A percentile compares a stretch with the other conserved stretches of the same genome.
Conservation (phyloP, 2,888 invertebrate genomes). For the Kuschelorhynchus macadamiae region DNA sequence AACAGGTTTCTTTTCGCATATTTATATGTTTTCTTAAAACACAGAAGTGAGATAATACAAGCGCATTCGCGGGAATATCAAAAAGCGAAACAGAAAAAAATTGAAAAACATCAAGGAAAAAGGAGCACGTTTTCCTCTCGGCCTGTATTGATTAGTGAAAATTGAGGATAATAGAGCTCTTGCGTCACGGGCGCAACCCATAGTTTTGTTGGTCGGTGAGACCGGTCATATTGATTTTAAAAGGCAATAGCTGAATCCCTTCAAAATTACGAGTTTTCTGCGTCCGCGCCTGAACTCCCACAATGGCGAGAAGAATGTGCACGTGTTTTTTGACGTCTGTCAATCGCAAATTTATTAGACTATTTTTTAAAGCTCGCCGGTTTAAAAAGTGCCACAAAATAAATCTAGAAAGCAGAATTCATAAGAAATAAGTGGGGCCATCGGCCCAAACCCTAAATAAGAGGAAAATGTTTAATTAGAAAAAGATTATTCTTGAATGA, state of each 20-base stretch:
- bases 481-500: constrained; percentile 54
- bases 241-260: constrained; percentile 49
- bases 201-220: constrained; percentile 30
- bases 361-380: constrained; percentile 21
- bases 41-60: too few species aligned
- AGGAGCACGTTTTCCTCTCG: constrained; percentile 14
- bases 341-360: constrained; percentile 57
- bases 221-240: constrained; percentile 59
- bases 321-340: constrained; percentile 64
- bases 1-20: too few species aligned
- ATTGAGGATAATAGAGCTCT: constrained; percentile 54
- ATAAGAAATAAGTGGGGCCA: too few species aligned
- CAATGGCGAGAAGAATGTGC: constrained; percentile 64
- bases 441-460: too few species aligned
- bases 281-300: constrained; percentile 52
- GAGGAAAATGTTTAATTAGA: constrained; percentile 49
- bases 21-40: too few species aligned
- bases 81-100: too few species aligned
- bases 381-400: constrained; percentile 17
- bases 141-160: constrained; percentile 54
- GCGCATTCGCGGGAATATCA: too few species aligned
- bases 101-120: too few species aligned
- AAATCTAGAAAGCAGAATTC: too few species aligned
- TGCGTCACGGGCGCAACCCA: constrained; percentile 56
- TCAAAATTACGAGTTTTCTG: constrained; percentile 47